Conservation (phyloP, 2,113 vertebrate species). For the Erythrolamprus reginae region DNA sequence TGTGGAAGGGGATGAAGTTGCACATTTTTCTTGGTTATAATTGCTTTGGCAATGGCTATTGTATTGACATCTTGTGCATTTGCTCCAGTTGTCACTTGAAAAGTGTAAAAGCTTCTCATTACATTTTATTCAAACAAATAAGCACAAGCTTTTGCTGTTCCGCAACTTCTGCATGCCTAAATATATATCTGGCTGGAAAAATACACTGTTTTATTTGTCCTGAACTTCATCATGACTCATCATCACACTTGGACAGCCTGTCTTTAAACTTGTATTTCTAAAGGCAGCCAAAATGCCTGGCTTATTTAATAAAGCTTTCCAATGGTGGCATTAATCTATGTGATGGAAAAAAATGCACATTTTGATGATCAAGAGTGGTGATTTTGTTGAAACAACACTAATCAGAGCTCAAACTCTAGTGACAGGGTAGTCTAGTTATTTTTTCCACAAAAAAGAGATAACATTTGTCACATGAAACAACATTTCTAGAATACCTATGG, state of each 20-base stretch:
- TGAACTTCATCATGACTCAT: conserved; percentile 20
- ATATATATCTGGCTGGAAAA: conserved; percentile 44
- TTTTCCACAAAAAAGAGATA: neutral
- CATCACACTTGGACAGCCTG: conserved; percentile 4
- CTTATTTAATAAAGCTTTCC: neutral
- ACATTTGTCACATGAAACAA: neutral
- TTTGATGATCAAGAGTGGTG: neutral
- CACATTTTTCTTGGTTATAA: conserved; percentile 48
- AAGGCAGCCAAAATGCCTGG: conserved; percentile 27
- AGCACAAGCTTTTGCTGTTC: conserved; percentile 40
- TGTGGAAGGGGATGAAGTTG: conserved; percentile 7
- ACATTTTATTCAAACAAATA: conserved; percentile 41
- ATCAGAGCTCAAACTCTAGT: neutral
- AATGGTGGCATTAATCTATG: neutral
- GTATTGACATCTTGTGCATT: conserved; percentile 50
- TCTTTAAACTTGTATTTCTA: conserved; percentile 25
- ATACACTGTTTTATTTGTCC: conserved; percentile 37
- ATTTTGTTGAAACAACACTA: neutral
- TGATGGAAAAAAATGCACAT: neutral
- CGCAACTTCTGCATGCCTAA: conserved; percentile 58
- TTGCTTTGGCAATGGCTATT: conserved; percentile 33
- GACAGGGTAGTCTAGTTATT: neutral
- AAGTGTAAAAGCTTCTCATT: conserved; percentile 47
- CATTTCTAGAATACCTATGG: too few species aligned
- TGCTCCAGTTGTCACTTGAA: conserved; percentile 41